Base-by-base conservation (phyloP, 2,797 vertebrate species). In the Pangasius sanitwongsei region DNA sequence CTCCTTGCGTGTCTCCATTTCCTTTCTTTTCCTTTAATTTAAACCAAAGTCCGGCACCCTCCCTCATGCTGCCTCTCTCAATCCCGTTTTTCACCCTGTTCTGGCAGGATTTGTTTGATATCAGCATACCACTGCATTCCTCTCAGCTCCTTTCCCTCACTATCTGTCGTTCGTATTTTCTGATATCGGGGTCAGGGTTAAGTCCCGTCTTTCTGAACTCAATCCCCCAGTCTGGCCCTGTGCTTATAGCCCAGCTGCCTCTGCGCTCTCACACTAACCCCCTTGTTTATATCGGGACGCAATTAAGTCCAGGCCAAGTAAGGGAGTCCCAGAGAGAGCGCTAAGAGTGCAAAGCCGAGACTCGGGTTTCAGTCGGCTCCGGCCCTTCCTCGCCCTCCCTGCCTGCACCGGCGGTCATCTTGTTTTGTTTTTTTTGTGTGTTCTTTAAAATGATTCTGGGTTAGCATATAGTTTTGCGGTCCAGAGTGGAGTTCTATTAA, bases 201-300 rank as follows among this genome's bases (percentile, higher is more conserved):
- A 95, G 94, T 94, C 95, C 93, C 92, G 93, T 94, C 93, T 94
- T 93, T 95, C 94, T 96, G 95, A 96, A 96, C 95, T 96, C 95
- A 95, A 96, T 95, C 95, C 95, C 93, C 93, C 94, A 94, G 95
- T 95, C 96, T 96, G 94, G 92, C 92, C 94, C 95, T 96, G 95
- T 94, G 95, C 94, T 96, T 96, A 95, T 96, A 95, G 96, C 96
- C 96, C 96, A 97, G 97, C 97, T 97, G 97, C 97, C 94, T 95
- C 94, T 94, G 93, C 94, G 95, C 95, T 96, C 96, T 97, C 96
- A 97, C 96, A 97, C 97, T 97, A 97, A 97, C 96, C 95, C 96
- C 95, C 96, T 97, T 98, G 97, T 98, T 98, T 97, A 97, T 96
- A 97, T 96, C 96, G 95, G 96, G 95, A 96, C 94, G 95, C 96